Conservation (phyloP, 2,797 vertebrate species). For the Hemitrygon akajei region DNA sequence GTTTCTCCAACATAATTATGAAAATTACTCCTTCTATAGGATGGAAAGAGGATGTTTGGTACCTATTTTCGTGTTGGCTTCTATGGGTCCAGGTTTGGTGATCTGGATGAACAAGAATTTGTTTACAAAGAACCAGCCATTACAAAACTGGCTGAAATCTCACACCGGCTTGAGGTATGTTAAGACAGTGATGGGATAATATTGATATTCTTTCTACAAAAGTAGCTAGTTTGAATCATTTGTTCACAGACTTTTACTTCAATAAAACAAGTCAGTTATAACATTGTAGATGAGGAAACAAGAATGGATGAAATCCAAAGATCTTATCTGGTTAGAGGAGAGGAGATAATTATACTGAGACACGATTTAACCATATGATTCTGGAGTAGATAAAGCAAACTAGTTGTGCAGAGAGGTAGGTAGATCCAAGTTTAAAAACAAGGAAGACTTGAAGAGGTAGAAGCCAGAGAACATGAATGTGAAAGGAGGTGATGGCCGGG, state of each 20-base stretch:
- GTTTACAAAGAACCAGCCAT: constrained; percentile 98
- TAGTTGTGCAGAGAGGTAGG: neutral
- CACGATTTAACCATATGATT: neutral
- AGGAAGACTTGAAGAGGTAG: neutral
- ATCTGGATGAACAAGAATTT: constrained; percentile 96
- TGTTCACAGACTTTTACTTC: neutral
- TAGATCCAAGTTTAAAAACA: neutral
- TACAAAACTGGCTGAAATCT: constrained; percentile 95
- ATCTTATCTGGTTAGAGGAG: neutral
- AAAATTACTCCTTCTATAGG: constrained; percentile 60
- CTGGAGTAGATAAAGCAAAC: neutral
- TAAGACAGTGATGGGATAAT: constrained; percentile 41
- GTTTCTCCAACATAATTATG: neutral
- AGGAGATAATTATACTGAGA: neutral
- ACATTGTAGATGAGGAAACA: neutral
- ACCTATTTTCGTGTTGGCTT: constrained; percentile 97
- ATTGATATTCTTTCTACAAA: neutral
- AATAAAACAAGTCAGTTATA: neutral
- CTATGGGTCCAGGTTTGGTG: constrained; percentile 92
- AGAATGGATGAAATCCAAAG: neutral
- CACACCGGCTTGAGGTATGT: constrained; percentile 85
- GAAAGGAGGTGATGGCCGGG: neutral
- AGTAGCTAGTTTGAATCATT: neutral
- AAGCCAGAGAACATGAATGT: neutral
- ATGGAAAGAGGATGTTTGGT: constrained; percentile 97